These are phyloP conservation scores for Campylorhamphus procurvoides DNA, from an alignment of 2,113 vertebrate genomes.

Conservation along the genomic window DNA sequence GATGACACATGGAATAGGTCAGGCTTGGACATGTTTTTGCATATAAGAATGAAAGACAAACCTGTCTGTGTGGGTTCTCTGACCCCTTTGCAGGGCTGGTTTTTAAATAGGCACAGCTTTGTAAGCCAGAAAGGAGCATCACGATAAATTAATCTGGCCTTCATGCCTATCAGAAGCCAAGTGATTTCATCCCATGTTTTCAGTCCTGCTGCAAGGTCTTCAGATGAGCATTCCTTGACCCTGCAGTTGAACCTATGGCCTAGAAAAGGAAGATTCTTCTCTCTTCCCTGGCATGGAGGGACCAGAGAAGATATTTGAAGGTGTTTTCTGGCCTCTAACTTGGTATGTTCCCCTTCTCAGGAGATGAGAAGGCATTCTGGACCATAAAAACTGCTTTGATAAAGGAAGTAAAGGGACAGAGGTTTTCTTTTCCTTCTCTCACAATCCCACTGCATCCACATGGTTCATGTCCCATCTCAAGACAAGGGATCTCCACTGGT, in stretches of 20 bases:
- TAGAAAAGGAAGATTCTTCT: background rate
- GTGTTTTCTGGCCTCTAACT: background rate
- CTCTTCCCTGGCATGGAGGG: background rate
- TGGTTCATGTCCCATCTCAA: background rate
- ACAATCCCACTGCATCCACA: background rate
- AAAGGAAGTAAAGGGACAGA: background rate
- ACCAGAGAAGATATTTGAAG: background rate
- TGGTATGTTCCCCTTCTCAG: background rate
- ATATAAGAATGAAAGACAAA: background rate
- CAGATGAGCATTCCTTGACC: background rate
- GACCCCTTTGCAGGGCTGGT: background rate
- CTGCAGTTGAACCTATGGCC: background rate
- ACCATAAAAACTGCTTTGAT: background rate
- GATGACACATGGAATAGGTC: background rate
- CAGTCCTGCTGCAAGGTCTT: background rate
- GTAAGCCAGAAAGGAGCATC: background rate
- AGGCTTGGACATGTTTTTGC: background rate
- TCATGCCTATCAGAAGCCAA: background rate
- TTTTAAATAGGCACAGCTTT: background rate
- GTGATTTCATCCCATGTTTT: background rate
- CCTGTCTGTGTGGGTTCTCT: accelerated
- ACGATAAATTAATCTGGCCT: background rate
- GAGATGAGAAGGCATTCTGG: background rate
- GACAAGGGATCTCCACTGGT: background rate
- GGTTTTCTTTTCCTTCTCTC: background rate